Evolutionary conservation across 2,888 invertebrate genomes (phyloP).

Genomic region (Acanthosepion pharaonis): DNA sequence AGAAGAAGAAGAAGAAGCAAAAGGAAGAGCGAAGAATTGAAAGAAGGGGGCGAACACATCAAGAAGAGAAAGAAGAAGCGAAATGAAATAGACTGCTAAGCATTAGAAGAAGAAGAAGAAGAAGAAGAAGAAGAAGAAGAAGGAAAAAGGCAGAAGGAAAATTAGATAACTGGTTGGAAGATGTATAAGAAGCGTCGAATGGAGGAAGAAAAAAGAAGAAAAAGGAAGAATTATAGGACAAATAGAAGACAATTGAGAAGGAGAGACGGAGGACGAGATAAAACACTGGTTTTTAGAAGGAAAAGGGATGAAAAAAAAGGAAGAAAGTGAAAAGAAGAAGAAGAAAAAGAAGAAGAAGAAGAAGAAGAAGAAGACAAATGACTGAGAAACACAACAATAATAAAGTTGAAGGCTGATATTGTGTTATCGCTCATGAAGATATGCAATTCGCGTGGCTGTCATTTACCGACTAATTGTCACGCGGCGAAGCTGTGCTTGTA

Average conservation of each 20-base stretch:
- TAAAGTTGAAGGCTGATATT: not conserved
- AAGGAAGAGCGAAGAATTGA: not conserved
- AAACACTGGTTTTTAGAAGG: not conserved
- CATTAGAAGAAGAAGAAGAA: not conserved
- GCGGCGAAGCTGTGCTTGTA: not conserved
- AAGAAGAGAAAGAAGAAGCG: not conserved
- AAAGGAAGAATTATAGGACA: not conserved
- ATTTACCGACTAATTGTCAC: conserved; percentile 6
- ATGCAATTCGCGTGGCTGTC: conserved; percentile 14
- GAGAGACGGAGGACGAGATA: not conserved
- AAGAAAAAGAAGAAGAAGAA: conserved; percentile 37
- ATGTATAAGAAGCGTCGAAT: not conserved
- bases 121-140: not conserved
- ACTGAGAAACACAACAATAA: not conserved
- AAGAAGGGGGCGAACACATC: not conserved
- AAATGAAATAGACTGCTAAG: too few relatives aligned
- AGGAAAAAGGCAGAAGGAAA: not conserved
- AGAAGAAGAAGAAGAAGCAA: not conserved
- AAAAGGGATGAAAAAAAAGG: not conserved
- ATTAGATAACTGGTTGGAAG: not conserved
- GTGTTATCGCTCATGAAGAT: not conserved
- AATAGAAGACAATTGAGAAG: too few relatives aligned
- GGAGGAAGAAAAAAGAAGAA: not conserved
- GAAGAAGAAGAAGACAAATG: not conserved
- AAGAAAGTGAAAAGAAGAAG: not conserved